These are phyloP conservation scores for Oxyteleia sp. DNA, from an alignment of 2,888 invertebrate genomes.

Conservation along the genomic window DNA sequence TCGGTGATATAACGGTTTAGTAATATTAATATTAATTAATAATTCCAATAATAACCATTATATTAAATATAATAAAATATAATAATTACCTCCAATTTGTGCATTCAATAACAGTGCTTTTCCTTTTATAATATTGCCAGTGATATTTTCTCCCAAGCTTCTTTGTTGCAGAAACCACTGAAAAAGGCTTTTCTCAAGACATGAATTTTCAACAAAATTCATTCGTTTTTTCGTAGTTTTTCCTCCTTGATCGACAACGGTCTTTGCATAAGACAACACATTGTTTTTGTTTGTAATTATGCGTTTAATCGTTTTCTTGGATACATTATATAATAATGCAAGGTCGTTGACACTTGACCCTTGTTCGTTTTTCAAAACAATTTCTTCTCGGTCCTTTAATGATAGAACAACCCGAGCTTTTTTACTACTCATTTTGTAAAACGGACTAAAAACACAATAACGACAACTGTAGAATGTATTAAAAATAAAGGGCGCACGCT, in stretches of 20 bases:
- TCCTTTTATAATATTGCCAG: conserved; percentile 28
- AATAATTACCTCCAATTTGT: conserved; percentile 19
- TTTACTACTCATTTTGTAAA: conserved; percentile 10
- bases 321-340: conserved; percentile 10
- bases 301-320: conserved; percentile 9
- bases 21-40: no score
- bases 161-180: conserved; percentile 14
- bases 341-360: conserved; percentile 1
- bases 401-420: not conserved
- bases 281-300: conserved; percentile 19
- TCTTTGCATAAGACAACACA: conserved; percentile 2
- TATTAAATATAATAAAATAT: conserved; percentile 10
- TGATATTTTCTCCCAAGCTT: conserved; percentile 10
- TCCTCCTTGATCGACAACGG: conserved; percentile 15
- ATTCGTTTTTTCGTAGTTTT: conserved; percentile 8
- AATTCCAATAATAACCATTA: no score
- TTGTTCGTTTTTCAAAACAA: conserved; percentile 9
- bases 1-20: no score
- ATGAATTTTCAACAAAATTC: conserved; percentile 18
- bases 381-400: conserved; percentile 1
- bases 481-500: no score
- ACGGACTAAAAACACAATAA: no score
- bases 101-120: conserved; percentile 25
- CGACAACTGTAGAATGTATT: no score
- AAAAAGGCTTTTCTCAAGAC: conserved; percentile 14